phyloP scores from a whole-genome alignment of 2,888 invertebrate species.

The Clivina fossor region DNA sequence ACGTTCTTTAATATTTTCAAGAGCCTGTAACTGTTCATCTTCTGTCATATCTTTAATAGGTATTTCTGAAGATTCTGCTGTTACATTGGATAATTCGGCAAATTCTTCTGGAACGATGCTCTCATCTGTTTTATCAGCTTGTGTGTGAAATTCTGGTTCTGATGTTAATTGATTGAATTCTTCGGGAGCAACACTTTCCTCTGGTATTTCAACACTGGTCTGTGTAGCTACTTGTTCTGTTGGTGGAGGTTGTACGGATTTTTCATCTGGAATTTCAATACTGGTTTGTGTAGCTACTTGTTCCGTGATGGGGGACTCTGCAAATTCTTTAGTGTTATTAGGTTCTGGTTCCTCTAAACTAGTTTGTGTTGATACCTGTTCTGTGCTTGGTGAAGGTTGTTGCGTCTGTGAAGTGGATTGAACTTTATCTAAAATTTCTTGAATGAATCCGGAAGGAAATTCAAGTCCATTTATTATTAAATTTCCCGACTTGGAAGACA shows the following conservation, averaged over 20 bases:
- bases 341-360: slow-evolving; percentile 24
- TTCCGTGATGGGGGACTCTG: slow-evolving; percentile 22
- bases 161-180: not conserved
- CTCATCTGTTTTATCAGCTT: slow-evolving; percentile 47
- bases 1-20: slow-evolving; percentile 9
- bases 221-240: slow-evolving; percentile 25
- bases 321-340: slow-evolving; percentile 19
- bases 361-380: slow-evolving; percentile 31
- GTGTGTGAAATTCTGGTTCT: not conserved
- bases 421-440: slow-evolving; percentile 62
- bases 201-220: slow-evolving; percentile 42
- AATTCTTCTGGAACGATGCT: slow-evolving; percentile 47
- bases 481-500: slow-evolving; percentile 70
- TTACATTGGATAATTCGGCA: slow-evolving; percentile 1
- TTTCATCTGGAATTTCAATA: slow-evolving; percentile 51
- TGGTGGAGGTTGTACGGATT: slow-evolving; percentile 48
- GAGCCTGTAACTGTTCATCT: slow-evolving; percentile 7
- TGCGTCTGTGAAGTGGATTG: slow-evolving; percentile 43
- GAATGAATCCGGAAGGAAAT: slow-evolving; percentile 68
- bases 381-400: slow-evolving; percentile 22
- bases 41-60: slow-evolving; percentile 3
- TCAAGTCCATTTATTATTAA: slow-evolving; percentile 69
- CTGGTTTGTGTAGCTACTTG: slow-evolving; percentile 37
- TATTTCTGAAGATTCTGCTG: slow-evolving; percentile 6
- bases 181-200: slow-evolving; percentile 51